Evolutionary conservation across 2,113 vertebrate genomes (phyloP).

Genomic region (Rhinolophus ferrumequinum): DNA sequence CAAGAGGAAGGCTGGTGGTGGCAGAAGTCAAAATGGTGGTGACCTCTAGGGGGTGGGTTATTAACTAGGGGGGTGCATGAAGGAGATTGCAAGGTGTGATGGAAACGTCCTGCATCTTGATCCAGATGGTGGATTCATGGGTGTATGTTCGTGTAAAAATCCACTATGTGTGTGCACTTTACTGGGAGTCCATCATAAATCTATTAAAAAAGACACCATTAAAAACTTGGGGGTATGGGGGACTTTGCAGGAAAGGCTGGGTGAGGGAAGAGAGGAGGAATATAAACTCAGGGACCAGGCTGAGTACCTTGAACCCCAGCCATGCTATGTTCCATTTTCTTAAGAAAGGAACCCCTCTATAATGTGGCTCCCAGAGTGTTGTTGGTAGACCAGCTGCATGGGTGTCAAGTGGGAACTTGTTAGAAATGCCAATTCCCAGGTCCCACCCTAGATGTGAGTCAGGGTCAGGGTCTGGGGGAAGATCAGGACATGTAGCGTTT

Average conservation of each 20-base stretch:
- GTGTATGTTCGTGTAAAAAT: neutral
- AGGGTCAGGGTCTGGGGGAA: neutral
- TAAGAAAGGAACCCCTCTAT: neutral
- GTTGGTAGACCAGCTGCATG: accelerated
- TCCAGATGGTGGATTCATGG: neutral
- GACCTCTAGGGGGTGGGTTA: too few species aligned
- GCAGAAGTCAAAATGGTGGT: neutral
- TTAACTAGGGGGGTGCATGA: neutral
- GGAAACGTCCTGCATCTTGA: neutral
- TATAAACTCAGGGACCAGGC: neutral
- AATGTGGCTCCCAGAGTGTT: accelerated
- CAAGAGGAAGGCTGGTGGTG: neutral
- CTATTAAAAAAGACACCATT: neutral
- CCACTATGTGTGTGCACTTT: accelerated
- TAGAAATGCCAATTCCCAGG: neutral
- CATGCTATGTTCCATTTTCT: neutral
- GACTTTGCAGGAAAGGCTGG: neutral
- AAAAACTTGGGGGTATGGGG: neutral
- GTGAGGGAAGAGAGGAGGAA: neutral
- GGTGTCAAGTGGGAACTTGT: neutral
- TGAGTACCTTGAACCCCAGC: neutral
- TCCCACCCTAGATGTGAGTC: neutral
- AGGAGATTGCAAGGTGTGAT: too few species aligned
- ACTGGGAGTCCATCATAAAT: too few species aligned
- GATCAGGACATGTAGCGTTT: neutral